Evolutionary conservation across 2,888 invertebrate species (phyloP), one percentile per base, ranked within the genome.

Genomic region (Acanthosepion esculentum): DNA sequence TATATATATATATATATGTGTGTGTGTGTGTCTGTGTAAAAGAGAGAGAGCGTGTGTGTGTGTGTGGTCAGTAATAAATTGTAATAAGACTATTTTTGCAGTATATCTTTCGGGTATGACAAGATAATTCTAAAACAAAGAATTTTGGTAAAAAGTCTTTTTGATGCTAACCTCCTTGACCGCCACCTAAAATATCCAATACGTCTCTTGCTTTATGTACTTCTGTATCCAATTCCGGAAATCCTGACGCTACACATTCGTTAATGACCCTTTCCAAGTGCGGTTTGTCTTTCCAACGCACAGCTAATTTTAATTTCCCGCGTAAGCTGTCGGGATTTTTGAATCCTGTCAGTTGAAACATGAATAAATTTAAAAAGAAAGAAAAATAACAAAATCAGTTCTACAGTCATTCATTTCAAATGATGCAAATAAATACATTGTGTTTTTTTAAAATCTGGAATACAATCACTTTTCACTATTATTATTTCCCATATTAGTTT

Each of bases 261-360:
- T 92, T 92, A 48, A 92, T 92, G 20, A 92, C 92, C 15, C 92
- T 92, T 92, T 92, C 92, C 92, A 92, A 48, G n/a, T 92, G 92
- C 7, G 92, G 92, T 92, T 50, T 92, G 50, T 92, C 92, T 92
- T 92, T 92, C 92, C 92, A 92, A 48, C 92, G 48, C 10, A 92
- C 92, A 4, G 92, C 92, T 48, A 92, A 48, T 33, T 92, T 92
- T n/a, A 92, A 33, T 8, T 92, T 92, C 10, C 92, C 92, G 15
- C 92, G 92, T 48, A 92, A 92, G 48, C 92, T 92, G 92, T 92
- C 92, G 23, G 92, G 92, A 92, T 48, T 92, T 92, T 92, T 92
- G 29, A 92, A 50, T 92, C 92, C 92, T 92, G 50, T 48, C 48
- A 92, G 33, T 48, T 50, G 26, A 48, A 92, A 92, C 12, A 48